Percentiles rank a stretch among this genome's conserved stretches.
Conservation (phyloP, 2,888 invertebrate species). For the Psylliodes chrysocephalus region DNA sequence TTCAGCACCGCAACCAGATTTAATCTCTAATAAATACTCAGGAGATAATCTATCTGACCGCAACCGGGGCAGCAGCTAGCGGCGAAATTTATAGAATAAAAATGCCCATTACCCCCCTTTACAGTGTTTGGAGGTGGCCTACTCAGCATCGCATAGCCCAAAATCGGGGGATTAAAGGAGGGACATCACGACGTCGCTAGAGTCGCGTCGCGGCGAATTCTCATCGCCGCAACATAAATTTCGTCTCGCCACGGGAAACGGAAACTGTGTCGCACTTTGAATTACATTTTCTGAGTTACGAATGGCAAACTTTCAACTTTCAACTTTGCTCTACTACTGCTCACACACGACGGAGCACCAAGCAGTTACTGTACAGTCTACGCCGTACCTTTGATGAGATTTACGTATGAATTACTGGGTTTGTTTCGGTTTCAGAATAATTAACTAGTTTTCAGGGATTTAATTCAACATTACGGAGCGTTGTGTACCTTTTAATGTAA, state of each 20-base stretch:
- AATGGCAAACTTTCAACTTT: constrained; percentile 46
- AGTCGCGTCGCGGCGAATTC: too few species aligned
- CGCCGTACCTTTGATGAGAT: constrained; percentile 1
- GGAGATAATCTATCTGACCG: too few species aligned
- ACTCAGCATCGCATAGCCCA: constrained; percentile 1
- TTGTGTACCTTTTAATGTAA: too few species aligned
- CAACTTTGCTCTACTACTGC: neutral
- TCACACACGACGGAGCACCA: too few species aligned
- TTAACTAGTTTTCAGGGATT: neutral
- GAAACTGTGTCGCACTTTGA: constrained; percentile 51
- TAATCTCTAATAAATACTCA: too few species aligned
- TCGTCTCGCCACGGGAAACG: constrained; percentile 50
- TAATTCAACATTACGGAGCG: neutral
- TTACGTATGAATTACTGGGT: constrained; percentile 3
- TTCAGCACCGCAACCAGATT: too few species aligned
- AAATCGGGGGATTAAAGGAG: constrained; percentile 43
- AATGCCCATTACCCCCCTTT: neutral
- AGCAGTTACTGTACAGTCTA: neutral
- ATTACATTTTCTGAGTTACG: constrained; percentile 51
- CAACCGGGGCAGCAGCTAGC: neutral
- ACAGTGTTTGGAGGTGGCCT: neutral
- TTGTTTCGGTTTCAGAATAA: constrained; percentile 2
- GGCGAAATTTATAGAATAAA: neutral
- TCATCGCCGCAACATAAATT: constrained; percentile 50
- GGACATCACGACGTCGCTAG: constrained; percentile 20